A percentile compares a stretch with the other conserved stretches of the same genome.
These are phyloP conservation scores for Quadroppia sp. DNA, from an alignment of 2,888 invertebrate species.

Conservation along the genomic window DNA sequence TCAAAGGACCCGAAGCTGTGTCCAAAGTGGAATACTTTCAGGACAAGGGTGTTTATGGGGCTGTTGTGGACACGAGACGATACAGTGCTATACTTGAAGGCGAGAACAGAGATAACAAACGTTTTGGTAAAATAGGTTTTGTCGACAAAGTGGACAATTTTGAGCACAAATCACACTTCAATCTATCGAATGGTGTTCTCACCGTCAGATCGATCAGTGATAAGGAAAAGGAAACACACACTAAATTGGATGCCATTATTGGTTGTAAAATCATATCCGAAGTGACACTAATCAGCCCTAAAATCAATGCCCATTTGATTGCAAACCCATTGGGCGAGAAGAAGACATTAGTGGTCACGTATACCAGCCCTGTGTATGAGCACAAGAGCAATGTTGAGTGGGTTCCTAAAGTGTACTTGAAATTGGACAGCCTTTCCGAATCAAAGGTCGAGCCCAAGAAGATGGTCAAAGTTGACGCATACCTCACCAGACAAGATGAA, in stretches of 20 bases:
- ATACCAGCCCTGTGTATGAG: background rate
- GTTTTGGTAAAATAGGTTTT: conserved; percentile 9
- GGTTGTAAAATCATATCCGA: background rate
- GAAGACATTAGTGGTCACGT: conserved; percentile 5
- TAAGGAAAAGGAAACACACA: background rate
- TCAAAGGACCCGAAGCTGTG: background rate
- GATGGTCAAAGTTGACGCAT: background rate
- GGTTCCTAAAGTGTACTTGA: background rate
- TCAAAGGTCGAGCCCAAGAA: background rate
- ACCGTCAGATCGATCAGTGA: background rate
- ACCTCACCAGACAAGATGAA: conserved; percentile 1
- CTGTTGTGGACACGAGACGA: background rate
- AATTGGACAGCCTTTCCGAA: background rate
- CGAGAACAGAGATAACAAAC: background rate
- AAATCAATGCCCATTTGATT: conserved; percentile 8
- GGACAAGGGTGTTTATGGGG: background rate
- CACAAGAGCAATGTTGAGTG: background rate
- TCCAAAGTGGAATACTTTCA: background rate
- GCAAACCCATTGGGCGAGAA: conserved; percentile 4
- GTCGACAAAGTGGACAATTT: conserved; percentile 14
- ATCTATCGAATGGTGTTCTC: background rate
- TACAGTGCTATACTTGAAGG: background rate
- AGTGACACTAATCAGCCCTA: background rate
- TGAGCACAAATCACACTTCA: conserved; percentile 15
- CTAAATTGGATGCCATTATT: conserved; percentile 11